Evolutionary conservation across 2,797 vertebrate species (phyloP).

Genomic region (Acanthopagrus latus): DNA sequence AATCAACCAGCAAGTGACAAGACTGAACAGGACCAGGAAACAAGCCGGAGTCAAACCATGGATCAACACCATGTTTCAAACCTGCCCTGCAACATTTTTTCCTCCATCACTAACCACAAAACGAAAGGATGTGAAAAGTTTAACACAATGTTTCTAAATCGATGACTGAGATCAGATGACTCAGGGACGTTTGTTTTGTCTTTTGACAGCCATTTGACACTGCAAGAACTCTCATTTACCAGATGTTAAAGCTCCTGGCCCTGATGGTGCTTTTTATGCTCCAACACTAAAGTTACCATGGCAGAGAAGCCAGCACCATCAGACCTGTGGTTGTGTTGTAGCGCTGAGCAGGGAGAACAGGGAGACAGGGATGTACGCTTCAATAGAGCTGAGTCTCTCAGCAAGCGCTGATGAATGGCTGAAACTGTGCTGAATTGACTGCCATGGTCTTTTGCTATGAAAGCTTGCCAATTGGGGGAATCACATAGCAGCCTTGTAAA

Average conservation of each 20-base stretch:
- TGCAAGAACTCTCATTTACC: slow-evolving; percentile 54
- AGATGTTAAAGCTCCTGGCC: slow-evolving; percentile 56
- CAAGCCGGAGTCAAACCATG: neutral
- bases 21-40: slow-evolving; percentile 23
- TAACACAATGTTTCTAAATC: slow-evolving; percentile 5
- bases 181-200: slow-evolving; percentile 10
- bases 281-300: slow-evolving; percentile 78
- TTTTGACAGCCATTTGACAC: slow-evolving; percentile 33
- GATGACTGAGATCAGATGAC: neutral
- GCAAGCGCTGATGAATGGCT: slow-evolving; percentile 64
- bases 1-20: slow-evolving; percentile 1
- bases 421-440: slow-evolving; percentile 65
- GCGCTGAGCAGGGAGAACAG: slow-evolving; percentile 33
- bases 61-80: neutral
- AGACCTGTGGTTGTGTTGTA: slow-evolving; percentile 42
- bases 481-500: slow-evolving; percentile 71
- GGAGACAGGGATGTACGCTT: slow-evolving; percentile 56
- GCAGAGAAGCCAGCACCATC: slow-evolving; percentile 65
- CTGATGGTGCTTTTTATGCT: slow-evolving; percentile 60
- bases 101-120: too few relatives aligned
- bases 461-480: slow-evolving; percentile 67
- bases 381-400: slow-evolving; percentile 72
- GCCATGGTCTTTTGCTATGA: slow-evolving; percentile 72
- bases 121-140: neutral
- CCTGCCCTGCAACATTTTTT: neutral